Conservation (phyloP, 1,140 invertebrate species). For the Spodoptera litura region DNA sequence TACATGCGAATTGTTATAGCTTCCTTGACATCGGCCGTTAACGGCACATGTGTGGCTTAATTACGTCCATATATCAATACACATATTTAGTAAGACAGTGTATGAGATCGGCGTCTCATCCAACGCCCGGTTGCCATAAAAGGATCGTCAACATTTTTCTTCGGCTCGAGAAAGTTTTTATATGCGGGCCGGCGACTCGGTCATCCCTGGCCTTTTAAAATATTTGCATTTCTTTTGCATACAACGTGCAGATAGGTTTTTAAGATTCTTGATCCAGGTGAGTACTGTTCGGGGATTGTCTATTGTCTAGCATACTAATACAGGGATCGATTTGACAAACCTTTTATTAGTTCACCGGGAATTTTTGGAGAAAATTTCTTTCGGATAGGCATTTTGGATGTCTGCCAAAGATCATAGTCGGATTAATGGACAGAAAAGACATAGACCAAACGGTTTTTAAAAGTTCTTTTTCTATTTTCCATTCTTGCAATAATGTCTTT, state of each 20-base stretch:
- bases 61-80: conserved; percentile 53
- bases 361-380: conserved; percentile 32
- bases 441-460: conserved; percentile 32
- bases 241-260: conserved; percentile 63
- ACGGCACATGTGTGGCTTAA: conserved; percentile 51
- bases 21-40: conserved; percentile 44
- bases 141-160: conserved; percentile 77
- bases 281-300: conserved; percentile 27
- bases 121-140: conserved; percentile 69
- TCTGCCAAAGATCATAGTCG: conserved; percentile 40
- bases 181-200: conserved; percentile 68
- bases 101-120: conserved; percentile 63
- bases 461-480: conserved; percentile 1
- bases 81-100: conserved; percentile 54
- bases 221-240: conserved; percentile 79
- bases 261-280: conserved; percentile 55
- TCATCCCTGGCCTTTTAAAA: conserved; percentile 74
- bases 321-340: conserved; percentile 22
- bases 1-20: conserved; percentile 42
- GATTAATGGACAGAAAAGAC: conserved; percentile 40
- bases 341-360: conserved; percentile 25
- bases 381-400: conserved; percentile 34
- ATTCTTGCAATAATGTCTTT: neutral
- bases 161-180: conserved; percentile 76
- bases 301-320: conserved; percentile 53